These are phyloP conservation scores for Lamellibrachia luymesi DNA, from an alignment of 1,140 invertebrate species.

Conservation along the genomic window DNA sequence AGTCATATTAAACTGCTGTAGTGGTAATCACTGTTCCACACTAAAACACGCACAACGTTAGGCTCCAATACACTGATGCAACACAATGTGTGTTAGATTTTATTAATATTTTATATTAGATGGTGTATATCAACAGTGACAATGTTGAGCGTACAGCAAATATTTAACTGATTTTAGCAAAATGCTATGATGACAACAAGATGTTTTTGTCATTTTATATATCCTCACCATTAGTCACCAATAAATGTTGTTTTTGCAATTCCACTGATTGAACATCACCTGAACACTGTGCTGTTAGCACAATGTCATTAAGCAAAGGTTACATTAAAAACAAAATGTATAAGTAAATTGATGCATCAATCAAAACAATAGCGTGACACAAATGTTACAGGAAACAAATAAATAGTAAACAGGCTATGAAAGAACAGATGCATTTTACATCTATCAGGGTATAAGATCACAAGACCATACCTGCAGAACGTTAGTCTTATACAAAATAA, in stretches of 20 bases:
- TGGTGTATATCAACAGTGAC: not conserved
- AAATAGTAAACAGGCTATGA: not conserved
- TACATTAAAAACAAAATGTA: not conserved
- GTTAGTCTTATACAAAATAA: not conserved
- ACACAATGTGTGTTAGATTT: too few species aligned
- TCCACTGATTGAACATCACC: not conserved
- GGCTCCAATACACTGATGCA: too few species aligned
- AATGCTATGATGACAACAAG: not conserved
- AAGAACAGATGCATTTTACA: not conserved
- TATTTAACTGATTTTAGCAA: not conserved
- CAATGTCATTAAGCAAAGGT: not conserved
- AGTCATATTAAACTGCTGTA: too few species aligned
- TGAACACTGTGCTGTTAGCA: not conserved
- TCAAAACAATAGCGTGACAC: not conserved
- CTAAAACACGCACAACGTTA: too few species aligned
- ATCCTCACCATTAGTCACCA: not conserved
- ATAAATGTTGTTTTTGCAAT: not conserved
- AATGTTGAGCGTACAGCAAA: not conserved
- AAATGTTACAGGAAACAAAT: not conserved
- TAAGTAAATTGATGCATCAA: not conserved
- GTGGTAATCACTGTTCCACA: too few species aligned
- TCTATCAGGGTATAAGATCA: not conserved
- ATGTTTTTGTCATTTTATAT: not conserved
- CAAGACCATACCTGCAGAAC: not conserved
- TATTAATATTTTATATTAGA: too few species aligned